Evolutionary conservation across 2,888 invertebrate genomes (phyloP).

Genomic region (Troides oblongomaculatus): DNA sequence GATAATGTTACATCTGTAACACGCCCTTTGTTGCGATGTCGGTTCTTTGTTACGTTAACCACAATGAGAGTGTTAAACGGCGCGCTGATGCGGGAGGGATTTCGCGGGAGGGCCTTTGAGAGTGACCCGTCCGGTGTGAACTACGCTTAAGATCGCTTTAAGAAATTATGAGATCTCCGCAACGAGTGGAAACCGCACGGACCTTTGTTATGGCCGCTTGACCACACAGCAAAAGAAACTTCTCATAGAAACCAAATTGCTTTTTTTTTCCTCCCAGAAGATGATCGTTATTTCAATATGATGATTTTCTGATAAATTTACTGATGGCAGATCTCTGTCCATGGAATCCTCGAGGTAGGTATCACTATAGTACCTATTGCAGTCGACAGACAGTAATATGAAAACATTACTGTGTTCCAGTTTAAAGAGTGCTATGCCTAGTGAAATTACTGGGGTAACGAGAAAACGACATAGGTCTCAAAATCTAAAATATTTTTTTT

Average conservation of each 20-base stretch:
- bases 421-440: too few relatives aligned
- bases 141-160: slow-evolving; percentile 30
- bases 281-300: not conserved
- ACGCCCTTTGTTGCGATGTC: slow-evolving; percentile 50
- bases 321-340: too few relatives aligned
- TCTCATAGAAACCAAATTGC: not conserved
- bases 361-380: too few relatives aligned
- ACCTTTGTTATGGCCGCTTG: slow-evolving; percentile 18
- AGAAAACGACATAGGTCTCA: too few relatives aligned
- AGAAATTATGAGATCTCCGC: slow-evolving; percentile 38
- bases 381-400: too few relatives aligned
- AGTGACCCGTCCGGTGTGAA: slow-evolving; percentile 41
- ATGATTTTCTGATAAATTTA: not conserved
- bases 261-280: not conserved
- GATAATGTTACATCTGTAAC: slow-evolving; percentile 33
- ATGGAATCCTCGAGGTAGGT: too few relatives aligned
- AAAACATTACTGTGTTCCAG: too few relatives aligned
- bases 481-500: too few relatives aligned
- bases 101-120: slow-evolving; percentile 38
- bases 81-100: slow-evolving; percentile 39
- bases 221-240: slow-evolving; percentile 6
- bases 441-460: not conserved
- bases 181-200: slow-evolving; percentile 17
- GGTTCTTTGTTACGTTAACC: slow-evolving; percentile 60
- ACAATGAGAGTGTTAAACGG: slow-evolving; percentile 67